Conservation (phyloP, 2,888 invertebrate genomes). For the Scaeva pyrastri region DNA sequence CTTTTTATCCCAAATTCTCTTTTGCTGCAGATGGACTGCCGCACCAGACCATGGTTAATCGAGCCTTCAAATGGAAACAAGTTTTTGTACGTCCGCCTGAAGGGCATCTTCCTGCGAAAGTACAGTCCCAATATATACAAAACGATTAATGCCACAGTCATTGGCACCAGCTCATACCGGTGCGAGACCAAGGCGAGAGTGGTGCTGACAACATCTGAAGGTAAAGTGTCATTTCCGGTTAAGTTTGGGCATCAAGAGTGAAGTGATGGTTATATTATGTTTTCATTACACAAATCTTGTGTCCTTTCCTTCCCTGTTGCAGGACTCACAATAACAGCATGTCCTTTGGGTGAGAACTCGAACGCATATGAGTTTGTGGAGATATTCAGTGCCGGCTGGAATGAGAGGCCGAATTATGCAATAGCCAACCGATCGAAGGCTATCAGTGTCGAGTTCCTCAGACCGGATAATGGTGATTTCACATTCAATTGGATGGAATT, state of each 20-base stretch:
- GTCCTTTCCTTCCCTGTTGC: conserved; percentile 3
- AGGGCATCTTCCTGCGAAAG: conserved; percentile 86
- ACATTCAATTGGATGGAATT: conserved; percentile 93
- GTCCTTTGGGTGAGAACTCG: conserved; percentile 85
- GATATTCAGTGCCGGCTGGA: conserved; percentile 94
- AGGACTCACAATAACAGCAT: conserved; percentile 85
- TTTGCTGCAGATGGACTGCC: conserved; percentile 89
- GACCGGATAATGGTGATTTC: conserved; percentile 90
- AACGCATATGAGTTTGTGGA: conserved; percentile 88
- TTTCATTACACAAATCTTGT: conserved; percentile 33
- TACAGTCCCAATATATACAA: conserved; percentile 83
- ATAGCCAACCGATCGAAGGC: conserved; percentile 87
- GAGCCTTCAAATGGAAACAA: conserved; percentile 89
- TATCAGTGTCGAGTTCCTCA: conserved; percentile 91
- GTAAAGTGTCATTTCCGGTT: conserved; percentile 76
- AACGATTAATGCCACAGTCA: conserved; percentile 86
- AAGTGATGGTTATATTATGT: conserved; percentile 30
- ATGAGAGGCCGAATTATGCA: conserved; percentile 85
- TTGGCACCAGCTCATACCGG: conserved; percentile 85
- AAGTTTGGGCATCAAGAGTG: background rate
- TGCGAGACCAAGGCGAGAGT: conserved; percentile 92
- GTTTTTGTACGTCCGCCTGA: conserved; percentile 91
- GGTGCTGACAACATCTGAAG: conserved; percentile 89
- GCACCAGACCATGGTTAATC: conserved; percentile 91
- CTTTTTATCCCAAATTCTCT: background rate